phyloP scores from a whole-genome alignment of 2,888 invertebrate species.

The Andrena minutula region DNA sequence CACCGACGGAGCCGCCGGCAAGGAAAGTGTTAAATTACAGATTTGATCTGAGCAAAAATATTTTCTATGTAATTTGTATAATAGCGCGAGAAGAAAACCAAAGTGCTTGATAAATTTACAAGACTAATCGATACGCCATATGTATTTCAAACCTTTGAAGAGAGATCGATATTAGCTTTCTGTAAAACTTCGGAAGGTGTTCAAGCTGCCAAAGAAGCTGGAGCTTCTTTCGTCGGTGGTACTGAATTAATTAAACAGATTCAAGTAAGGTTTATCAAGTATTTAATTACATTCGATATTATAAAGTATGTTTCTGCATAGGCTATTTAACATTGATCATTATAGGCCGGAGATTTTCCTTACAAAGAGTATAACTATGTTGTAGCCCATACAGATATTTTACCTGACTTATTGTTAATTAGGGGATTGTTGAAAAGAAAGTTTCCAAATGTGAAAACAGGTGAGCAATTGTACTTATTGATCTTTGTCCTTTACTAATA shows the following conservation, averaged over 20 bases:
- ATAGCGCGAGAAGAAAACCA: slow-evolving; percentile 85
- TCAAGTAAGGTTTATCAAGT: slow-evolving; percentile 85
- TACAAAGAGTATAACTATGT: slow-evolving; percentile 90
- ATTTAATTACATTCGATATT: neutral
- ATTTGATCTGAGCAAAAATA: neutral
- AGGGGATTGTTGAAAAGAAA: slow-evolving; percentile 92
- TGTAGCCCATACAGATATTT: slow-evolving; percentile 92
- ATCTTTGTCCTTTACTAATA: neutral
- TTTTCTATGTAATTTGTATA: slow-evolving; percentile 9
- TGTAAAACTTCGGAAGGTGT: slow-evolving; percentile 89
- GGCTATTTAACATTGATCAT: slow-evolving; percentile 37
- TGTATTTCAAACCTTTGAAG: slow-evolving; percentile 89
- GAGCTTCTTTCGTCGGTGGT: slow-evolving; percentile 91
- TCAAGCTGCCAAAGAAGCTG: slow-evolving; percentile 88
- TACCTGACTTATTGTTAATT: slow-evolving; percentile 91
- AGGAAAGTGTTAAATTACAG: neutral
- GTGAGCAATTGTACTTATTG: slow-evolving; percentile 59
- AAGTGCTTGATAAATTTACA: slow-evolving; percentile 89
- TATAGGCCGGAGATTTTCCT: slow-evolving; percentile 89
- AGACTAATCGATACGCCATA: slow-evolving; percentile 89
- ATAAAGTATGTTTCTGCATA: slow-evolving; percentile 8
- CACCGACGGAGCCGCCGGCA: too few relatives aligned
- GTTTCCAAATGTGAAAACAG: slow-evolving; percentile 88
- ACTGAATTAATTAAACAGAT: slow-evolving; percentile 91
- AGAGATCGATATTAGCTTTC: slow-evolving; percentile 90